A percentile compares a stretch with the other conserved stretches of the same genome.
Evolutionary conservation across 2,113 vertebrate species (phyloP).

Genomic region (Microtus ochrogaster): DNA sequence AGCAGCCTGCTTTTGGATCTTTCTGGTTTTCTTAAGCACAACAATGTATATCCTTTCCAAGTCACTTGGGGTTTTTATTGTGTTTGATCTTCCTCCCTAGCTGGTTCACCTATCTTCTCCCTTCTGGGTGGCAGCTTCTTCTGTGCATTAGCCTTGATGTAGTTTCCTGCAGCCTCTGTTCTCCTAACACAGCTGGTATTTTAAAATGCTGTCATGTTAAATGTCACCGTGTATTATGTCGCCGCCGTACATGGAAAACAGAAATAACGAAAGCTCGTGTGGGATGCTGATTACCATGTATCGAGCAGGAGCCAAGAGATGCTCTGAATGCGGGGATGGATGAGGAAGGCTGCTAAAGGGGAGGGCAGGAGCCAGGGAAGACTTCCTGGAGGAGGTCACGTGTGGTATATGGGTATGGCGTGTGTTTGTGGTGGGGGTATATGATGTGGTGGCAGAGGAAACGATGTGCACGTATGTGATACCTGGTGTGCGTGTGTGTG

Average conservation of each 20-base stretch:
- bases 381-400: background rate
- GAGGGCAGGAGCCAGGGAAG: constrained; percentile 8
- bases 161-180: background rate
- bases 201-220: background rate
- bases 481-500: background rate
- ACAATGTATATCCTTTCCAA: background rate
- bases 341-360: background rate
- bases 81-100: background rate
- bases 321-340: background rate
- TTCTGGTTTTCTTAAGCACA: background rate
- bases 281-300: background rate
- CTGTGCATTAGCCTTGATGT: background rate
- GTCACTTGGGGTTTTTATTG: background rate
- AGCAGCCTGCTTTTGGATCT: background rate
- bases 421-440: background rate
- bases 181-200: background rate
- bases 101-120: background rate
- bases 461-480: background rate
- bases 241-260: background rate
- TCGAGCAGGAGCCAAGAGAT: background rate
- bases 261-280: background rate
- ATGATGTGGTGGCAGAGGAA: too few relatives aligned
- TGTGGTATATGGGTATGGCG: background rate
- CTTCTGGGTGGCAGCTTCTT: background rate
- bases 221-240: background rate